phyloP scores from a whole-genome alignment of 2,888 invertebrate species.

The Agrilus mali region DNA sequence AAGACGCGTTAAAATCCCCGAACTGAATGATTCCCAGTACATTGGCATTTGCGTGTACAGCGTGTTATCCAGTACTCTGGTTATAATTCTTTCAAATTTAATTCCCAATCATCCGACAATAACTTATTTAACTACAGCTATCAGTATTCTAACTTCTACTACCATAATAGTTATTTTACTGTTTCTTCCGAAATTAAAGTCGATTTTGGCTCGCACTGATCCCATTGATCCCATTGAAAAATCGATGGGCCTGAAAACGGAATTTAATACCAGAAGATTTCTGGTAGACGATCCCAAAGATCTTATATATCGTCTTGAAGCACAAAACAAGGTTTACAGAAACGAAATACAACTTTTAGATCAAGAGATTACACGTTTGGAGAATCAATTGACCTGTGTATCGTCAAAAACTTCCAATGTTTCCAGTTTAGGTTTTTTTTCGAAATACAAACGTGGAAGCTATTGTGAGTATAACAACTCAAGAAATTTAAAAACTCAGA shows the following conservation, averaged over 20 bases:
- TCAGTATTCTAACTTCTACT: constrained; percentile 73
- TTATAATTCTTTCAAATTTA: constrained; percentile 79
- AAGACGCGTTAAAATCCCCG: constrained; percentile 80
- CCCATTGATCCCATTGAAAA: constrained; percentile 67
- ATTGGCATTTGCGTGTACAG: constrained; percentile 89
- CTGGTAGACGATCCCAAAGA: constrained; percentile 63
- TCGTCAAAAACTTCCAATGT: constrained; percentile 9
- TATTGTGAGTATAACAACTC: too few species aligned
- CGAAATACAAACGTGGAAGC: too few species aligned
- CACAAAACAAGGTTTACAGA: constrained; percentile 81
- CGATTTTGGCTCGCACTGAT: constrained; percentile 53
- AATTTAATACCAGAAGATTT: constrained; percentile 64
- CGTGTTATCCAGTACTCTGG: constrained; percentile 77
- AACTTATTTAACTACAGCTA: constrained; percentile 70
- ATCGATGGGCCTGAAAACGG: constrained; percentile 77
- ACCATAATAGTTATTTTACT: constrained; percentile 75
- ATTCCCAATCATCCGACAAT: constrained; percentile 71
- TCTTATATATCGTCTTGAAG: constrained; percentile 73
- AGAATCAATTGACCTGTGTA: constrained; percentile 43
- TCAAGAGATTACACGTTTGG: constrained; percentile 62
- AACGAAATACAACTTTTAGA: constrained; percentile 70
- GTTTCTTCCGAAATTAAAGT: constrained; percentile 75
- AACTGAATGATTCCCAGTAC: constrained; percentile 85
- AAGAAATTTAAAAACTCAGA: too few species aligned
- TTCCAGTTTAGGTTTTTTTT: too few species aligned